These are phyloP conservation scores for Platycheirus albimanus DNA, from an alignment of 2,888 invertebrate genomes.

Conservation along the genomic window DNA sequence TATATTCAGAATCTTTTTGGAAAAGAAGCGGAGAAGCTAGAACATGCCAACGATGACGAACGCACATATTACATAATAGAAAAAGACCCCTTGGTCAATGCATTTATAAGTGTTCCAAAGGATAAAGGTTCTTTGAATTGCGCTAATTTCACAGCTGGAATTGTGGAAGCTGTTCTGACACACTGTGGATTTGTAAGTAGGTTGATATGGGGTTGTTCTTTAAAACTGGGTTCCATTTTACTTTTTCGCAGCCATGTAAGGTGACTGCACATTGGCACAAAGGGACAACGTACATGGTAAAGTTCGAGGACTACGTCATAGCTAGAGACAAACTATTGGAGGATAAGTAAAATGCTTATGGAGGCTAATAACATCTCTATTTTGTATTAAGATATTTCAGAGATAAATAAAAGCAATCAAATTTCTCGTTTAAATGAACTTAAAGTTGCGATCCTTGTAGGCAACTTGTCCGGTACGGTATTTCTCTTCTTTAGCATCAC, in stretches of 20 bases:
- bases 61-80: constrained; percentile 99
- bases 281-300: constrained; percentile 99
- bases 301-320: constrained; percentile 97
- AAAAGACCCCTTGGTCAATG: constrained; percentile 98
- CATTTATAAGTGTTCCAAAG: constrained; percentile 98
- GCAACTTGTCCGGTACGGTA: constrained; percentile 89
- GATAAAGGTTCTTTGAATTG: constrained; percentile 99
- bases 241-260: constrained; percentile 91
- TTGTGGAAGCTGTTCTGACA: constrained; percentile 97
- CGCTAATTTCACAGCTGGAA: constrained; percentile 99
- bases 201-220: neutral
- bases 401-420: constrained; percentile 16
- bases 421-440: constrained; percentile 84
- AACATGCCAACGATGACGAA: constrained; percentile 99
- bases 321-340: constrained; percentile 95
- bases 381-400: constrained; percentile 35
- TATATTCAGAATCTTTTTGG: constrained; percentile 93
- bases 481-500: constrained; percentile 84
- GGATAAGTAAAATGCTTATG: constrained; percentile 86
- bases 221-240: too few relatives aligned
- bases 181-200: constrained; percentile 97
- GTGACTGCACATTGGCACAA: constrained; percentile 99
- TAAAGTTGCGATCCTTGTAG: constrained; percentile 89
- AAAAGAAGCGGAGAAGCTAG: constrained; percentile 98
- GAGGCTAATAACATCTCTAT: constrained; percentile 48